Conservation (phyloP, 2,113 vertebrate genomes). For the Cricetomys ansorgei region DNA sequence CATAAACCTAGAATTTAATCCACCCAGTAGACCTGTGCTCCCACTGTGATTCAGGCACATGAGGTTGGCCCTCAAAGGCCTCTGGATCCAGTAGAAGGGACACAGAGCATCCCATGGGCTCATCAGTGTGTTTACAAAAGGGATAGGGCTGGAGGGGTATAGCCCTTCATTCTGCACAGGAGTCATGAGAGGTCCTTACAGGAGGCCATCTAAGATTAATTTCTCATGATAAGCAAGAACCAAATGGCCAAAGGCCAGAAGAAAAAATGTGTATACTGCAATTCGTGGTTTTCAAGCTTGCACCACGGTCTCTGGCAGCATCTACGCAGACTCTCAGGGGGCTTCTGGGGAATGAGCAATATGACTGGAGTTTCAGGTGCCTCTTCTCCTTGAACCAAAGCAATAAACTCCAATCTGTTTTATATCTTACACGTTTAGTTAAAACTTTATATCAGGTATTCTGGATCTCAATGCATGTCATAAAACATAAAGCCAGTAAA, state of each 20-base stretch:
- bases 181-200: not conserved
- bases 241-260: not conserved
- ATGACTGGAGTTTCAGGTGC: not conserved
- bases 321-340: not conserved
- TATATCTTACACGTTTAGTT: not conserved
- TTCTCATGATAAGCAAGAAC: not conserved
- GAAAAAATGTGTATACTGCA: not conserved
- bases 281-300: not conserved
- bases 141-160: not conserved
- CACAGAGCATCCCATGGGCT: not conserved
- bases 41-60: not conserved
- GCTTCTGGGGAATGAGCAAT: not conserved
- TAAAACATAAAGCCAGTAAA: slow-evolving; percentile 24
- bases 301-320: not conserved
- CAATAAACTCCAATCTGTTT: not conserved
- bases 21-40: not conserved
- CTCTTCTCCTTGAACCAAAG: slow-evolving; percentile 1
- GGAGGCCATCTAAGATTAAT: not conserved
- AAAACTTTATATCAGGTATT: slow-evolving; percentile 23
- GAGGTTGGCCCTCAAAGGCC: not conserved
- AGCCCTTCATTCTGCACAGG: not conserved
- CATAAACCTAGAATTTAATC: not conserved
- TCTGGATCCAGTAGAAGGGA: not conserved
- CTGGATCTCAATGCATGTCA: not conserved
- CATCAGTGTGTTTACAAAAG: not conserved